Evolutionary conservation across 1,140 invertebrate species (phyloP).

Genomic region (Lepidostoma basale): DNA sequence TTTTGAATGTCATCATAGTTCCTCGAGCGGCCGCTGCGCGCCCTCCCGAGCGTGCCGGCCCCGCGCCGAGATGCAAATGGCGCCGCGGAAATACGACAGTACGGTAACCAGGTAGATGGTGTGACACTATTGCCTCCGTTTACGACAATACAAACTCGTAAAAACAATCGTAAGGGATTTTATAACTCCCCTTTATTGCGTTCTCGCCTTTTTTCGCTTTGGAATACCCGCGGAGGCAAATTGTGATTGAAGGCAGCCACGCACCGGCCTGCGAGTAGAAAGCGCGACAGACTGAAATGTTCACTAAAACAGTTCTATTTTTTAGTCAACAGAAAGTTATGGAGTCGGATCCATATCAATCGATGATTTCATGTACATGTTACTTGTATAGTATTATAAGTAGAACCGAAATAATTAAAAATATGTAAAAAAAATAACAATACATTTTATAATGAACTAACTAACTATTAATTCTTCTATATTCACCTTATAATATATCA

Average conservation of each 20-base stretch:
- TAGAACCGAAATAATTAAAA: no score
- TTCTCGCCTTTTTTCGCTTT: constrained; percentile 29
- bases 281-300: no score
- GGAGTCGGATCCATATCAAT: neutral
- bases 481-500: no score
- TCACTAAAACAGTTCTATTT: no score
- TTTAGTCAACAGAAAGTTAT: neutral
- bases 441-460: no score
- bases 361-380: neutral
- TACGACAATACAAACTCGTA: constrained; percentile 45
- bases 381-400: no score
- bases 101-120: constrained; percentile 29
- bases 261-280: neutral
- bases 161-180: constrained; percentile 47
- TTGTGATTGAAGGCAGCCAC: constrained; percentile 1
- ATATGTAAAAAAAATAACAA: no score
- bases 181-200: constrained; percentile 43
- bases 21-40: no score
- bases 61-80: constrained; percentile 37
- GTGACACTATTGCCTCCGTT: constrained; percentile 40
- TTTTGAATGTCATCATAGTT: no score
- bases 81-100: constrained; percentile 35
- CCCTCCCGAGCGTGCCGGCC: neutral
- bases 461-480: no score
- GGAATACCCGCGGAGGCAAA: constrained; percentile 1